Conservation (phyloP, 1,140 invertebrate genomes). For the Caenorhabditis brenneri region DNA sequence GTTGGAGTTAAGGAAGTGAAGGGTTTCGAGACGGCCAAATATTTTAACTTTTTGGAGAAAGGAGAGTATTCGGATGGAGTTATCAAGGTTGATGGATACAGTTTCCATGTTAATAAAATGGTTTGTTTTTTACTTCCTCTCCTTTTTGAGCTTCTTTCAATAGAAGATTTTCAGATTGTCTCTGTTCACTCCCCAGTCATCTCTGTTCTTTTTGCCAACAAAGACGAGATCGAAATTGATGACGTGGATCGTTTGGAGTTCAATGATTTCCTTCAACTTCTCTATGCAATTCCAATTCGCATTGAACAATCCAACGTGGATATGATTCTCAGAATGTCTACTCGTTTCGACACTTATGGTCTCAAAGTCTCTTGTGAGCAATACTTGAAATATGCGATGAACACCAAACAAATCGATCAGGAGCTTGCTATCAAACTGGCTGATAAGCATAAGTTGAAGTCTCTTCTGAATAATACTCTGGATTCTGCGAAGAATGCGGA, state of each 20-base stretch:
- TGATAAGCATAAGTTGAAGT: neutral
- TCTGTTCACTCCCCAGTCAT: slow-evolving; percentile 6
- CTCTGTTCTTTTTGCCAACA: neutral
- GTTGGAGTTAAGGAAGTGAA: neutral
- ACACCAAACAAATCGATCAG: neutral
- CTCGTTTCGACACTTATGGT: neutral
- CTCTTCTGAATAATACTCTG: neutral
- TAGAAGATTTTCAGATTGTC: neutral
- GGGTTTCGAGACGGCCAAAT: neutral
- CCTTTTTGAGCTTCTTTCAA: too few relatives aligned
- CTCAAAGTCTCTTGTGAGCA: neutral
- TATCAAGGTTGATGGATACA: neutral
- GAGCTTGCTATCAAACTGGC: neutral
- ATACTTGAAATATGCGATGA: neutral
- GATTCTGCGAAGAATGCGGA: neutral
- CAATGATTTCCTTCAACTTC: neutral
- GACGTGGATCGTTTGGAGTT: neutral
- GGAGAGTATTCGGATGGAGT: neutral
- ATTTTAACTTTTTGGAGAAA: neutral
- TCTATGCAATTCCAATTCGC: neutral
- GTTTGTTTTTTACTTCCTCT: too few relatives aligned
- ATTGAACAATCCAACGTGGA: neutral
- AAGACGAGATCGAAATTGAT: neutral
- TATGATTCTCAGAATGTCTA: neutral
- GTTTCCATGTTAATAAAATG: neutral